Percentiles rank a stretch among this genome's conserved stretches.
Evolutionary conservation across 2,888 invertebrate genomes (phyloP).

Genomic region (Chrysotoxum bicinctum): DNA sequence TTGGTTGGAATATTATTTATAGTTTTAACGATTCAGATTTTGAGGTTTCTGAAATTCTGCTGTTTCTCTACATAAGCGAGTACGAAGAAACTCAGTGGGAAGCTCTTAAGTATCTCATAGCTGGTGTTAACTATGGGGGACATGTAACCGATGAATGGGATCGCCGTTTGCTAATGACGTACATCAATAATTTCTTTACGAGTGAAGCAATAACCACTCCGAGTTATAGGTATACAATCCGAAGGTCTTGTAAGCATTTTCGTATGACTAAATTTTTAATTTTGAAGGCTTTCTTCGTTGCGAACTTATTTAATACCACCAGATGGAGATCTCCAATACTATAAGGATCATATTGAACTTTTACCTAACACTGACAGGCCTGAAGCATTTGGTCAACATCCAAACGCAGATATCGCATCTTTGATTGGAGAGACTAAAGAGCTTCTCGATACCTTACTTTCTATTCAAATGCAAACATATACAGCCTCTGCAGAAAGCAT

Average conservation of each 20-base stretch:
- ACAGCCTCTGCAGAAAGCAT: slow-evolving; percentile 83
- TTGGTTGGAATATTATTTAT: slow-evolving; percentile 95
- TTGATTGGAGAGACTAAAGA: slow-evolving; percentile 90
- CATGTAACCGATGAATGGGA: slow-evolving; percentile 90
- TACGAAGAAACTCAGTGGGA: slow-evolving; percentile 96
- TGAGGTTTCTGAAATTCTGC: slow-evolving; percentile 92
- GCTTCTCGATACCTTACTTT: slow-evolving; percentile 90
- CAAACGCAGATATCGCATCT: slow-evolving; percentile 94
- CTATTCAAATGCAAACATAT: slow-evolving; percentile 87
- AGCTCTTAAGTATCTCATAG: slow-evolving; percentile 92
- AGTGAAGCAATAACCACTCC: slow-evolving; percentile 80
- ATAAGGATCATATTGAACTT: slow-evolving; percentile 90
- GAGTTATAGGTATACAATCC: slow-evolving; percentile 75
- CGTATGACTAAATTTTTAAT: neutral
- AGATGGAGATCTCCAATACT: slow-evolving; percentile 91
- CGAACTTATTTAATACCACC: slow-evolving; percentile 91
- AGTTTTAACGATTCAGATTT: slow-evolving; percentile 96
- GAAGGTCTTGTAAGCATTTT: neutral
- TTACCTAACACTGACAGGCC: slow-evolving; percentile 91
- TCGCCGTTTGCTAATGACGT: slow-evolving; percentile 89
- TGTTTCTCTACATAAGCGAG: slow-evolving; percentile 92
- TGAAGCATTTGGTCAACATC: slow-evolving; percentile 94
- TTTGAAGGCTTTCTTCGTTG: slow-evolving; percentile 86
- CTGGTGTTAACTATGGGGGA: slow-evolving; percentile 94
- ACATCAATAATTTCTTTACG: slow-evolving; percentile 91